Percentiles rank a stretch among this genome's conserved stretches.
phyloP scores from a whole-genome alignment of 2,888 invertebrate genomes.

The Aporophyla lueneburgensis region DNA sequence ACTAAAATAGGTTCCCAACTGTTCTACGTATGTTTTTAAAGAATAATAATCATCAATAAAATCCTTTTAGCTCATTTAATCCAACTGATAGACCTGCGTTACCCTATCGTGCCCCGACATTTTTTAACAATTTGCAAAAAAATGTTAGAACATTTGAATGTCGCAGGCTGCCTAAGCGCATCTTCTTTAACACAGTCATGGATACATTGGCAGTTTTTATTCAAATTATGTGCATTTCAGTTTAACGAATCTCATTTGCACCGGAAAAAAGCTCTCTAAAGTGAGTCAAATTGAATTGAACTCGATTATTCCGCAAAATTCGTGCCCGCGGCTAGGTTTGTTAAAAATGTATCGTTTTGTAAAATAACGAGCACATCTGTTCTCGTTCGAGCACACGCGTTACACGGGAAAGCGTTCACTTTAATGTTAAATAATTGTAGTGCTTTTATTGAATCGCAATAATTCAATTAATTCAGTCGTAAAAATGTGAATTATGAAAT shows the following conservation, averaged over 20 bases:
- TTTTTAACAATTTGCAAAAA: too few species aligned
- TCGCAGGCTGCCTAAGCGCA: too few species aligned
- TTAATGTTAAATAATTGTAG: constrained; percentile 73
- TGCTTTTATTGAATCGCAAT: constrained; percentile 73
- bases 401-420: constrained; percentile 68
- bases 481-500: constrained; percentile 48
- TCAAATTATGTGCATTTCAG: constrained; percentile 7
- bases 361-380: constrained; percentile 74
- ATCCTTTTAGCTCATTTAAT: too few species aligned
- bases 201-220: not conserved
- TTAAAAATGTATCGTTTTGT: constrained; percentile 75
- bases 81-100: too few species aligned
- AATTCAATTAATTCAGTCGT: constrained; percentile 71
- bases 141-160: too few species aligned
- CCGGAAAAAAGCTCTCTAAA: constrained; percentile 52
- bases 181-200: not conserved
- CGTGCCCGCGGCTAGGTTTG: constrained; percentile 66
- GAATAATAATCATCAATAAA: too few species aligned
- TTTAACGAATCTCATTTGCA: constrained; percentile 46
- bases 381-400: constrained; percentile 69
- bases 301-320: constrained; percentile 69
- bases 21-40: too few species aligned
- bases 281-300: constrained; percentile 63
- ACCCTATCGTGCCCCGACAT: too few species aligned
- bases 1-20: too few species aligned